Conservation (phyloP, 2,888 invertebrate genomes). For the Melanotus villosus region DNA sequence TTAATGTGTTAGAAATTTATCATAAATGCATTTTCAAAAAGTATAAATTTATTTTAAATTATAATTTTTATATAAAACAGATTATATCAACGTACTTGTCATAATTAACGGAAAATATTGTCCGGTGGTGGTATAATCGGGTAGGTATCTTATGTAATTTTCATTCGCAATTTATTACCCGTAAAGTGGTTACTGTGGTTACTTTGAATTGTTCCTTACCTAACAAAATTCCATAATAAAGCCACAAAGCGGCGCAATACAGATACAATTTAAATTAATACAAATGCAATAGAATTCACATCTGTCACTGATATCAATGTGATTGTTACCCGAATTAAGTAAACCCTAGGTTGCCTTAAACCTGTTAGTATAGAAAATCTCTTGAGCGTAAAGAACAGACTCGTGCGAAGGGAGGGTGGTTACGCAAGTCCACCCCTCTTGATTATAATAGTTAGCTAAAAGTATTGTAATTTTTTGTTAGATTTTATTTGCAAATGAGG, state of each 20-base stretch:
- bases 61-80: too few species aligned
- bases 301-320: conserved; percentile 67
- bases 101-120: too few species aligned
- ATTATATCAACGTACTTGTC: too few species aligned
- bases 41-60: too few species aligned
- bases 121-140: too few species aligned
- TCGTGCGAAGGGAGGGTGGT: conserved; percentile 58
- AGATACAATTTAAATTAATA: conserved; percentile 50
- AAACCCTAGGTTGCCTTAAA: conserved; percentile 66
- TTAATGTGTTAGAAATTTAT: too few species aligned
- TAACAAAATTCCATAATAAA: conserved; percentile 39
- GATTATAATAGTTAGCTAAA: conserved; percentile 50
- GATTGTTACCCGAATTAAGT: conserved; percentile 65
- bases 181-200: background rate
- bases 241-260: conserved; percentile 48
- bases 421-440: conserved; percentile 62
- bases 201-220: conserved; percentile 10
- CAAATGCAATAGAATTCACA: conserved; percentile 61
- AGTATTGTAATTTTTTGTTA: too few species aligned
- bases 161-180: too few species aligned
- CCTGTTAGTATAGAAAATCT: conserved; percentile 67
- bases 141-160: too few species aligned
- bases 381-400: conserved; percentile 64
- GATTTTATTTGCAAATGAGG: background rate
- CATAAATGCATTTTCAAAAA: too few species aligned